Conservation (phyloP, 2,797 vertebrate species). For the Diceros bicornis region DNA sequence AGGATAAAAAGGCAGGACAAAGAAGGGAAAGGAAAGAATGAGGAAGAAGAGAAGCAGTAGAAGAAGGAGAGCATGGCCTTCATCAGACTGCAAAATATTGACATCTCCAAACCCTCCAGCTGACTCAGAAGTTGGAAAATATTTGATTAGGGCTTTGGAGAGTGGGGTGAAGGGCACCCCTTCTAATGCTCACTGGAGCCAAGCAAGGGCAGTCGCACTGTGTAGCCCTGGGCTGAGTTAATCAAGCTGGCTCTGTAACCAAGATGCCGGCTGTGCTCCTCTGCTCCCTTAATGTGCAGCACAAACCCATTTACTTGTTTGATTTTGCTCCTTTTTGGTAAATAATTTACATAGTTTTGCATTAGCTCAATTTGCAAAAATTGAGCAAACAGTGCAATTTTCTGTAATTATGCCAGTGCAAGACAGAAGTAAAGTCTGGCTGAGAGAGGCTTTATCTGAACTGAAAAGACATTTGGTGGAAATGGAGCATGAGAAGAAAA, state of each 20-base stretch:
- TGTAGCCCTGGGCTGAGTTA: slow-evolving; percentile 36
- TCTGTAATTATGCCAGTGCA: slow-evolving; percentile 78
- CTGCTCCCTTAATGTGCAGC: slow-evolving; percentile 58
- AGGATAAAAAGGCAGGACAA: rapidly evolving
- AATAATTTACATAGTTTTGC: slow-evolving; percentile 85
- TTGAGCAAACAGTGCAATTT: slow-evolving; percentile 85
- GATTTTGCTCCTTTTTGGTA: slow-evolving; percentile 82
- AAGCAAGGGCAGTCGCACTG: neutral
- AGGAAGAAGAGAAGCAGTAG: neutral
- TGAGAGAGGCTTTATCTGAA: slow-evolving; percentile 80
- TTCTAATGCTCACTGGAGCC: slow-evolving; percentile 53
- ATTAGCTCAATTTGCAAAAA: slow-evolving; percentile 86
- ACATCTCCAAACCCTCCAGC: neutral
- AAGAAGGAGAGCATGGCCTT: neutral
- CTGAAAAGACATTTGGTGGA: slow-evolving; percentile 81
- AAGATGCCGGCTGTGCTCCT: slow-evolving; percentile 53
- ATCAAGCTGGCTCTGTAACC: slow-evolving; percentile 22
- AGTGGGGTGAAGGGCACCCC: neutral
- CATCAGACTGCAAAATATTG: neutral
- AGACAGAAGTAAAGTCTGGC: slow-evolving; percentile 78
- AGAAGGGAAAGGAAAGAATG: neutral
- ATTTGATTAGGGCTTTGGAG: neutral
- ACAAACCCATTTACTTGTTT: slow-evolving; percentile 81
- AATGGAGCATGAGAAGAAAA: slow-evolving; percentile 85
- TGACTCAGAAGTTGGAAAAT: neutral